Base-by-base conservation (phyloP, 2,797 vertebrate species). In the Mareca strepera region DNA sequence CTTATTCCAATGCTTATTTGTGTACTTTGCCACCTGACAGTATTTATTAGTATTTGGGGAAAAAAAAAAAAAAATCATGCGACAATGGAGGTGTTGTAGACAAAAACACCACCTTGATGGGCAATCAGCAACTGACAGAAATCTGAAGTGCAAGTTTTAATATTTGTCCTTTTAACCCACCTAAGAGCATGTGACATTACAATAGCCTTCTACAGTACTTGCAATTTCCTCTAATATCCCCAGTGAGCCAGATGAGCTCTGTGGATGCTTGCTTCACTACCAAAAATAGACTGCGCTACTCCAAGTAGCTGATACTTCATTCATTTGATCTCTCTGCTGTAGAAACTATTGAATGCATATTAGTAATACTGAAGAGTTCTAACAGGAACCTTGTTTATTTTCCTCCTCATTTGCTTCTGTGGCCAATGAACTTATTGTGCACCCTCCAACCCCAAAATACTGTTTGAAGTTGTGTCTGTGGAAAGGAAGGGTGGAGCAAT, bases 141-240 rank as follows among this genome's bases (percentile, higher is more conserved):
- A 79, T 72, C 14, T 44, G 39, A 82, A 85, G 28, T 31, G 53
- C 41, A 78, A 75, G 10, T 31, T 44, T 84, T 62, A 23, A 12
- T 84, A 60, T 85, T 92, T 87, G 88, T 58, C 72, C 63, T 89
- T 93, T 76, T 60, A 87, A 91, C 63, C 44, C 41, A 79, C 55
- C 28, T 53, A 64, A 92, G 87, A 69, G 29, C 76, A 50, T 74
- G 39, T 93, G 80, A 94, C 76, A 80, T 74, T 79, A 82, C 60
- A 90, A 70, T 5, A 69, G 78, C 76, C 60, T 90, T 79, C 82
- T 63, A 46, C 39, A 83, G 46, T 72, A 63, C 82, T 55, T 88
- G 64, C 48, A 44, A 12, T 91, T 95, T 94, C 91, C 91, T 92
- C 80, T 74, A 31, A n/a, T 46, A 17, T 56, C 35, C 60, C 33